These are phyloP conservation scores for Aleiodes sp. DNA, from an alignment of 1,140 invertebrate genomes.

Conservation along the genomic window DNA sequence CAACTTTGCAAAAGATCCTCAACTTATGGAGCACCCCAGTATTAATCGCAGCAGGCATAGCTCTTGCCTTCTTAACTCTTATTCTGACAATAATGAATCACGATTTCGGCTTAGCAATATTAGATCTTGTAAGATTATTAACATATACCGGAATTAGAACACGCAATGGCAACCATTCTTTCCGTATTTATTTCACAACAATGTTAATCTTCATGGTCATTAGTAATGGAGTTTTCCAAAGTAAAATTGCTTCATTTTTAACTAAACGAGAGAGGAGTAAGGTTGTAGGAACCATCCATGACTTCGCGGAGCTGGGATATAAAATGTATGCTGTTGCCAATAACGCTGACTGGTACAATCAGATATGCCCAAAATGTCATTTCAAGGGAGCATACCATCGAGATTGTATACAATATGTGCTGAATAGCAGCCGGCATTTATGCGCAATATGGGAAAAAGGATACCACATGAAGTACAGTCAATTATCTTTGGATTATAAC, in stretches of 20 bases:
- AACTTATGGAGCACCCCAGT: not conserved
- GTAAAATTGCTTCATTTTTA: not conserved
- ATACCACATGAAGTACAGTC: too few species aligned
- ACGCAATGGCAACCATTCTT: not conserved
- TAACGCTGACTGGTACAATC: too few species aligned
- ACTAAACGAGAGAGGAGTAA: not conserved
- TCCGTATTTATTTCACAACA: not conserved
- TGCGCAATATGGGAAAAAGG: too few species aligned
- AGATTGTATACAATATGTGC: too few species aligned
- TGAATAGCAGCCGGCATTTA: too few species aligned
- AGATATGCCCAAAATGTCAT: too few species aligned
- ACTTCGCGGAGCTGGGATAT: not conserved
- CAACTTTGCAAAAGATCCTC: not conserved
- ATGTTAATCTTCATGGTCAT: not conserved
- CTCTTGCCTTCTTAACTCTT: not conserved
- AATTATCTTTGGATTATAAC: too few species aligned
- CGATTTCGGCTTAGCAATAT: not conserved
- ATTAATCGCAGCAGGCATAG: not conserved
- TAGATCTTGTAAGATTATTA: not conserved
- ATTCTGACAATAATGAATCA: not conserved
- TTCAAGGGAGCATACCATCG: too few species aligned
- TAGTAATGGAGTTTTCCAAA: not conserved
- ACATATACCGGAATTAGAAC: not conserved
- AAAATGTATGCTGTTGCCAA: too few species aligned
- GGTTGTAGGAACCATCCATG: not conserved